Conservation (phyloP, 2,797 vertebrate genomes). For the Carcharodon carcharias region DNA sequence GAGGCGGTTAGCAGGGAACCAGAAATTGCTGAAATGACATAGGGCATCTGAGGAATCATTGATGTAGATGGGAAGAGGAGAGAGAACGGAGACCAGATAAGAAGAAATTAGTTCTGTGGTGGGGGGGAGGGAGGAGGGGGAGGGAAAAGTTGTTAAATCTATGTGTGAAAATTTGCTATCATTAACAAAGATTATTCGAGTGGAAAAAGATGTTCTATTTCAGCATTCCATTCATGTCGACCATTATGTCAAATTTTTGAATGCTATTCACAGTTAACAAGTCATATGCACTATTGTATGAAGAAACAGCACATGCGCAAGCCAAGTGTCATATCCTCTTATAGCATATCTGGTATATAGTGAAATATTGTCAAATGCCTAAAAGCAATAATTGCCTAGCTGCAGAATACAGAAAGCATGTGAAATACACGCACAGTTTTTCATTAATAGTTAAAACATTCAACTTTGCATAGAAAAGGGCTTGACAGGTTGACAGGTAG, state of each 20-base stretch:
- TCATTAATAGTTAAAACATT: conserved; percentile 31
- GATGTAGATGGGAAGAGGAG: too few relatives aligned
- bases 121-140: not conserved
- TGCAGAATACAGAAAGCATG: not conserved
- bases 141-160: not conserved
- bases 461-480: not conserved
- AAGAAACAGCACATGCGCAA: not conserved
- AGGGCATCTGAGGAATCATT: too few relatives aligned
- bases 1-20: too few relatives aligned
- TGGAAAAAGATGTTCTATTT: not conserved
- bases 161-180: not conserved
- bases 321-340: not conserved
- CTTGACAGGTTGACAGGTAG: conserved; percentile 8
- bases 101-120: not conserved
- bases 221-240: conserved; percentile 1
- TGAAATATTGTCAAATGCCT: not conserved
- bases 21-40: too few relatives aligned
- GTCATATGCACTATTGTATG: not conserved
- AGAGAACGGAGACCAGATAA: too few relatives aligned
- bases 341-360: not conserved
- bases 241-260: conserved; percentile 6
- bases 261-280: not conserved
- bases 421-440: not conserved
- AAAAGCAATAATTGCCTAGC: conserved; percentile 10
- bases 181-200: not conserved